Conservation (phyloP, 2,888 invertebrate genomes). For the Notodonta dromedarius region DNA sequence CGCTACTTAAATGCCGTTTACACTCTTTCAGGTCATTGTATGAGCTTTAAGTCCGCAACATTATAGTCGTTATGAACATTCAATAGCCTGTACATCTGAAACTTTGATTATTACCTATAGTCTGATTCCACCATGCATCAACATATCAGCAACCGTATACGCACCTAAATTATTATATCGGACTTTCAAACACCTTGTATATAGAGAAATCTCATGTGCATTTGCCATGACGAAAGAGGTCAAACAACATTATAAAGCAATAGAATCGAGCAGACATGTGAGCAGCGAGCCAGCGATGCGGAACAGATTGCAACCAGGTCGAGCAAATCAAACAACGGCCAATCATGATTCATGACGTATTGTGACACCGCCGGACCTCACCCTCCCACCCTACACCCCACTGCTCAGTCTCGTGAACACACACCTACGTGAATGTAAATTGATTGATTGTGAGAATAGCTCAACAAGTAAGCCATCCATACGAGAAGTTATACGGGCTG, state of each 20-base stretch:
- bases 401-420: neutral
- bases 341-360: slow-evolving; percentile 1
- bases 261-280: neutral
- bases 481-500: neutral
- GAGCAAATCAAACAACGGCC: slow-evolving; percentile 6
- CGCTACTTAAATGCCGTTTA: too few species aligned
- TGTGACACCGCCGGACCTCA: neutral
- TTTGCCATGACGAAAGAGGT: slow-evolving; percentile 4
- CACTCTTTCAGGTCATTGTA: too few species aligned
- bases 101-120: too few species aligned
- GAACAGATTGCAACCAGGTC: slow-evolving; percentile 1
- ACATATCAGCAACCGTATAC: too few species aligned
- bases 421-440: neutral
- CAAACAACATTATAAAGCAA: slow-evolving; percentile 4
- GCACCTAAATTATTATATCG: too few species aligned
- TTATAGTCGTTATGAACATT: too few species aligned
- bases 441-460: slow-evolving; percentile 1
- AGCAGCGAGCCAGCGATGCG: slow-evolving; percentile 7
- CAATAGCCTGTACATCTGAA: too few species aligned
- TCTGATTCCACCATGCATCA: too few species aligned
- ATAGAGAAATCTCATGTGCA: neutral
- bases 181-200: too few species aligned
- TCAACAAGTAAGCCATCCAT: neutral
- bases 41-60: too few species aligned
- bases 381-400: neutral